Conservation (phyloP, 1,140 invertebrate species). For the Apis laboriosa region DNA sequence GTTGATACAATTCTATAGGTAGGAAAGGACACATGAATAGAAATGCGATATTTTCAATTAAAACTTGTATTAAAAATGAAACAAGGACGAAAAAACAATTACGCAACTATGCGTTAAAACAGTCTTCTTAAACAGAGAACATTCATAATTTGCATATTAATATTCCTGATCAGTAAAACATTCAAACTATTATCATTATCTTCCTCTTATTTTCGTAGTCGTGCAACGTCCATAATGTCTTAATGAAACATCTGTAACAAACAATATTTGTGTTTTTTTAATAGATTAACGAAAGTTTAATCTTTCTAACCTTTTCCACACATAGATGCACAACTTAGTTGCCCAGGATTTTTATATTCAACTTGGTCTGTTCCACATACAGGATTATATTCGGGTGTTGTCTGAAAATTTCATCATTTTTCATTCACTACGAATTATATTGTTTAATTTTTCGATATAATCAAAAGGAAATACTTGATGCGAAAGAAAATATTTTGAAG, state of each 20-base stretch:
- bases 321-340: slow-evolving; percentile 82
- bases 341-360: slow-evolving; percentile 84
- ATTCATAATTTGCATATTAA: background rate
- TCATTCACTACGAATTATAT: background rate
- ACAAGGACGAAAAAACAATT: slow-evolving; percentile 1
- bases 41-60: background rate
- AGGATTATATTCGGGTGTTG: slow-evolving; percentile 85
- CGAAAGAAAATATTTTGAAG: background rate
- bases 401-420: slow-evolving; percentile 61
- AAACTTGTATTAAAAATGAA: background rate
- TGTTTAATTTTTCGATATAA: background rate
- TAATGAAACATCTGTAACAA: slow-evolving; percentile 37
- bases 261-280: background rate
- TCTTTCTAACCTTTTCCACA: slow-evolving; percentile 82
- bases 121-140: background rate
- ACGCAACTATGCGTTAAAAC: background rate
- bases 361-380: slow-evolving; percentile 86
- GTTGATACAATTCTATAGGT: background rate
- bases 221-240: slow-evolving; percentile 27
- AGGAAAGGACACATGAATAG: too few relatives aligned
- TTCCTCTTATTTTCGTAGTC: background rate
- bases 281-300: background rate
- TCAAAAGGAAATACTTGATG: too few relatives aligned
- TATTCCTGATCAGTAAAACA: too few relatives aligned
- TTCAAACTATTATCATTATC: background rate